Base-by-base conservation (phyloP, 2,888 invertebrate species). In the Pediacus dermestoides region DNA sequence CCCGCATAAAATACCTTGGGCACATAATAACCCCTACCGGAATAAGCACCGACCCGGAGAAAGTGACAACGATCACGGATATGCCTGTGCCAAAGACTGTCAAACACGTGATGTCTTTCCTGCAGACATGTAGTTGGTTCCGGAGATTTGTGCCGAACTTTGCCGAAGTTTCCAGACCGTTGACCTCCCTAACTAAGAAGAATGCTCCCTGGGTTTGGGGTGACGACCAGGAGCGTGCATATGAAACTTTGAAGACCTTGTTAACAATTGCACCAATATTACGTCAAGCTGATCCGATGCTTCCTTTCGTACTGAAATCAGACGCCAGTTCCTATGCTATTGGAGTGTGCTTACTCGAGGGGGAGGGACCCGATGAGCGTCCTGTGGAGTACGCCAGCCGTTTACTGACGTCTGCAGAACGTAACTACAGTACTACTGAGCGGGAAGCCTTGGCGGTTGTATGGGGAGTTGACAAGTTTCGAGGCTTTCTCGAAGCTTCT, bases 401-500 rank as follows among this genome's bases (percentile, higher is more conserved):
- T n/a, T 12, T 33, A 12, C 9, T 33, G n/a, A n/a, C n/a, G n/a
- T 9, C 46, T 16, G 16, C 48, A 7, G 54, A 57, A 38, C 16
- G 35, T 4, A 52, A 51, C 30, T 53, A 50, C 27, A 26, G 18
- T 3, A 47, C 48, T 0, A 51, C 44, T 1, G 46, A 53, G 30
- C 33, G 48, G 13, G 48, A 55, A 44, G 46, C 47, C 4, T 38
- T 52, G 7, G 53, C 53, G 1, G 30, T 52, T 2, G 41, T 52
- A 6, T 66, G 53, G 54, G 63, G 64, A 4, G 43, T 66, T 0
- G 32, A 55, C 9, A 67, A 67, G 37, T 71, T 68, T 12, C 14
- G 64, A 12, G 61, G 58, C 0, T 72, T 67, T 38, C 45, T 72
- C 1, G 66, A 68, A 28, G 63, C 64, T 1, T 15, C 55, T 2